phyloP scores from a whole-genome alignment of 2,797 vertebrate species.

The Pygocentrus nattereri region DNA sequence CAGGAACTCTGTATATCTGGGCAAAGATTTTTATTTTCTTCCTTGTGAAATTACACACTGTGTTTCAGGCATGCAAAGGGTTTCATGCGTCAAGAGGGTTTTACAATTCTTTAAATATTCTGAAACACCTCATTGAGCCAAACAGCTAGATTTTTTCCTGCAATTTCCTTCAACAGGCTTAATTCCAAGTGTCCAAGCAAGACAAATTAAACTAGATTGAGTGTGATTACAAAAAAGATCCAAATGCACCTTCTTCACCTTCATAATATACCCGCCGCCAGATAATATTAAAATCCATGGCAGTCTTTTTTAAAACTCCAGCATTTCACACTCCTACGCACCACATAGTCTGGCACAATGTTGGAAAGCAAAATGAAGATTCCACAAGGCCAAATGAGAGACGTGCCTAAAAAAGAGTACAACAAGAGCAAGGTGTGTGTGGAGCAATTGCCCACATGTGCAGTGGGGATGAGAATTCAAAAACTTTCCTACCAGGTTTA shows the following conservation, averaged over 20 bases:
- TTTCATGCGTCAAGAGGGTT: not conserved
- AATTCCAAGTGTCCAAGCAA: constrained; percentile 24
- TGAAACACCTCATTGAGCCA: not conserved
- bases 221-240: constrained; percentile 6
- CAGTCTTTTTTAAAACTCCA: constrained; percentile 51
- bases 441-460: not conserved
- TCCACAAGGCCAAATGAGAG: constrained; percentile 52
- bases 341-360: constrained; percentile 52
- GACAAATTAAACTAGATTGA: constrained; percentile 17
- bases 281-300: constrained; percentile 48
- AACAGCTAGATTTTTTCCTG: too few relatives aligned
- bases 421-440: constrained; percentile 54
- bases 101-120: not conserved
- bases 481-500: too few relatives aligned
- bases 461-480: too few relatives aligned
- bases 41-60: not conserved
- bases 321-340: constrained; percentile 48
- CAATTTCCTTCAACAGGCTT: not conserved
- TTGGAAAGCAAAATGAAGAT: constrained; percentile 36
- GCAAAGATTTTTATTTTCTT: not conserved
- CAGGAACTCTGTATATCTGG: not conserved
- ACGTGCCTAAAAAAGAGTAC: constrained; percentile 55
- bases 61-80: not conserved
- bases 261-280: constrained; percentile 19
- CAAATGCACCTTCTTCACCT: constrained; percentile 42